A percentile compares a stretch with the other conserved stretches of the same genome.
These are phyloP conservation scores for Poeciliopsis presidionis DNA, from an alignment of 2,797 vertebrate genomes.

Conservation along the genomic window DNA sequence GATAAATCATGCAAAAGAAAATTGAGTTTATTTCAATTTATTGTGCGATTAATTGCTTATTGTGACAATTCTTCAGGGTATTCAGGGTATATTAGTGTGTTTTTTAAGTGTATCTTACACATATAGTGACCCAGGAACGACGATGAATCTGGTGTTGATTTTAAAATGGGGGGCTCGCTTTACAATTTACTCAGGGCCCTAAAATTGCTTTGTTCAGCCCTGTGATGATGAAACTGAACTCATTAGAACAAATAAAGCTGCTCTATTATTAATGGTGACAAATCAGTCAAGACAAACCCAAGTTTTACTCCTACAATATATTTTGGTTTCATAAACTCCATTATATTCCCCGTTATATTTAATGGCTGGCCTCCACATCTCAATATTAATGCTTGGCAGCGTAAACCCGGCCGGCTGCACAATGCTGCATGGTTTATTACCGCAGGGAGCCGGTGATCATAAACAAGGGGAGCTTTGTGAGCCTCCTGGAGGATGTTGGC, in stretches of 20 bases:
- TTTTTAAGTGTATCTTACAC: too few species aligned
- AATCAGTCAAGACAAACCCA: neutral
- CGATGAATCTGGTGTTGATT: too few species aligned
- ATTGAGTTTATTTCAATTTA: too few species aligned
- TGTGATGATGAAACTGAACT: conserved; percentile 6
- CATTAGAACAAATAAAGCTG: conserved; percentile 29
- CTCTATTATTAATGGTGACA: conserved; percentile 11
- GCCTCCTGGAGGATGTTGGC: conserved; percentile 32
- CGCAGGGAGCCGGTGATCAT: conserved; percentile 43
- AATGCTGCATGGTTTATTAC: conserved; percentile 51
- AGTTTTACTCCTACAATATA: neutral
- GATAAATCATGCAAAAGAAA: too few species aligned
- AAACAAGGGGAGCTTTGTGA: conserved; percentile 67
- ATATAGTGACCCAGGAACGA: too few species aligned
- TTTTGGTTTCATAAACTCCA: conserved; percentile 12
- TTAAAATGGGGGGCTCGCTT: too few species aligned
- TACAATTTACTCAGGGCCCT: too few species aligned
- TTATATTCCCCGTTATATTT: conserved; percentile 23
- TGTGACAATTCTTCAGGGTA: too few species aligned
- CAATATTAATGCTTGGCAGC: conserved; percentile 16
- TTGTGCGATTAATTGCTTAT: too few species aligned
- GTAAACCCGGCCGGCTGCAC: conserved; percentile 26
- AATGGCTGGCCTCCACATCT: conserved; percentile 13
- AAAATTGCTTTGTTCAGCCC: too few species aligned
- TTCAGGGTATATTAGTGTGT: too few species aligned